Conservation (phyloP, 2,888 invertebrate species). For the Rhorus exstirpatorius region DNA sequence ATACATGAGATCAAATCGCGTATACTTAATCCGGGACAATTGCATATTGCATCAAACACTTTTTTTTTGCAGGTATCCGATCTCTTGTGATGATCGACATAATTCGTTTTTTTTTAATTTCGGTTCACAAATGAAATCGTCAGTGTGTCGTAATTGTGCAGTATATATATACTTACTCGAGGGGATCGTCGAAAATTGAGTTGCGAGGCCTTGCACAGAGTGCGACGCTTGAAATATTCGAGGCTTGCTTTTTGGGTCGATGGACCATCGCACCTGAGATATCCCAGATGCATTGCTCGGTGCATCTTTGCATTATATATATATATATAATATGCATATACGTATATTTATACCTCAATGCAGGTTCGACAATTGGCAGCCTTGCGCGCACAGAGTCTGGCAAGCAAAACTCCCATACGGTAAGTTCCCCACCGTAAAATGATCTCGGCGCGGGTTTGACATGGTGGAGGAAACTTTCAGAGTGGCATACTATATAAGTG, state of each 20-base stretch:
- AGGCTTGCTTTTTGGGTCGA: constrained; percentile 30
- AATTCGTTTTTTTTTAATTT: not conserved
- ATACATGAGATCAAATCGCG: constrained; percentile 46
- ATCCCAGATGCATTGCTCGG: constrained; percentile 14
- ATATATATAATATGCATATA: not conserved
- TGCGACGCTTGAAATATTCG: not conserved
- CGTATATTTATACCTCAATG: not conserved
- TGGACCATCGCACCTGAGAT: constrained; percentile 32
- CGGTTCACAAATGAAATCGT: constrained; percentile 5
- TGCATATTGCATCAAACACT: constrained; percentile 30
- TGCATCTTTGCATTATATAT: constrained; percentile 24
- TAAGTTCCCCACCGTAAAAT: constrained; percentile 74
- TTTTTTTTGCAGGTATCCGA: constrained; percentile 17
- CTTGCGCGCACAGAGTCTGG: constrained; percentile 37
- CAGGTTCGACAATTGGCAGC: constrained; percentile 24
- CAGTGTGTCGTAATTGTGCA: constrained; percentile 17
- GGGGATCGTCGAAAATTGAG: constrained; percentile 23
- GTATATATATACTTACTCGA: not conserved
- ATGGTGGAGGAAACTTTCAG: constrained; percentile 85
- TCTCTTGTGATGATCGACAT: constrained; percentile 7
- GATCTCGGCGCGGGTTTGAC: constrained; percentile 74
- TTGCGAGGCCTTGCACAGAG: not conserved
- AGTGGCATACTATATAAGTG: constrained; percentile 84
- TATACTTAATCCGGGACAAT: constrained; percentile 36
- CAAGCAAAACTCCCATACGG: constrained; percentile 64